phyloP scores from a whole-genome alignment of 1,140 invertebrate genomes.

The Ostrea denselamellosa region DNA sequence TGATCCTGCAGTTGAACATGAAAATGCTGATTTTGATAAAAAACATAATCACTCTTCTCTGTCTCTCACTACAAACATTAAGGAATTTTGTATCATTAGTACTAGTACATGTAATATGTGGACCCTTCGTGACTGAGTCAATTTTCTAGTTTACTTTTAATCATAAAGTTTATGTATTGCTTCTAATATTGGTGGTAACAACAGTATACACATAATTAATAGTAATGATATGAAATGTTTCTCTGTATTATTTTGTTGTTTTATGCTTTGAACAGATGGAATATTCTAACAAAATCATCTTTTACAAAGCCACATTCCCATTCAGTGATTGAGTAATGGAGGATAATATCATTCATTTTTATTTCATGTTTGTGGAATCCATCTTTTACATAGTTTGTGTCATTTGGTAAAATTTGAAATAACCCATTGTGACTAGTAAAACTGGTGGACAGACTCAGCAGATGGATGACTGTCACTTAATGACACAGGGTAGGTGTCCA shows the following conservation, averaged over 20 bases:
- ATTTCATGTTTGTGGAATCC: background rate
- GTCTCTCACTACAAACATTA: too few species aligned
- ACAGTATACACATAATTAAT: too few species aligned
- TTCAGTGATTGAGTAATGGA: background rate
- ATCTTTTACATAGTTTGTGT: background rate
- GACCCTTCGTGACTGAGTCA: too few species aligned
- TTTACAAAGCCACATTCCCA: background rate
- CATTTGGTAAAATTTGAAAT: background rate
- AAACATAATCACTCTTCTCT: too few species aligned
- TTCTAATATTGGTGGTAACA: too few species aligned
- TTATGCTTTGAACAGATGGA: background rate
- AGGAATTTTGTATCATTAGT: too few species aligned
- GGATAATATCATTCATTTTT: background rate
- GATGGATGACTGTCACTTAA: constrained; percentile 17
- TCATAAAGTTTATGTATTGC: too few species aligned
- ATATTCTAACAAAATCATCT: background rate
- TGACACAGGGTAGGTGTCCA: constrained; percentile 22
- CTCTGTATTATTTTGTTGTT: background rate
- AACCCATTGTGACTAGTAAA: background rate
- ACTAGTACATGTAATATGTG: too few species aligned
- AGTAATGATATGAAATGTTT: too few species aligned
- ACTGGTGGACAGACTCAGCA: background rate
- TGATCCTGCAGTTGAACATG: too few species aligned
- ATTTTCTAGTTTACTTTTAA: too few species aligned
- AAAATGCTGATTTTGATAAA: too few species aligned